Percentiles rank a stretch among this genome's conserved stretches.
Evolutionary conservation across 2,888 invertebrate genomes (phyloP).

Genomic region (Drosophila multiciliata): DNA sequence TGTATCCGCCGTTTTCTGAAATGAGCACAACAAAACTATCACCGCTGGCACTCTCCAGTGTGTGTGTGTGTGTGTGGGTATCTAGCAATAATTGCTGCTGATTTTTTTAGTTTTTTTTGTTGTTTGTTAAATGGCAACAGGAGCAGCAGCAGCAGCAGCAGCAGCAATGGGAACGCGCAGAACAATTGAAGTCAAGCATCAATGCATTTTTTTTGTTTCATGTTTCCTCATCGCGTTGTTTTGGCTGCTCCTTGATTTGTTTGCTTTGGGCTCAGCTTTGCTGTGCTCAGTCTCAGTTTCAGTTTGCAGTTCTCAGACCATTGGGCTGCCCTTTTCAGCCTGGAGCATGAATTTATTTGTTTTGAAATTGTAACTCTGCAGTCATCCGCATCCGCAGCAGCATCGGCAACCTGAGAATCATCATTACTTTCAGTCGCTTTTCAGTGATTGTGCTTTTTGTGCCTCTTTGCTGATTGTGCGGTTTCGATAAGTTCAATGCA

Average conservation of each 20-base stretch:
- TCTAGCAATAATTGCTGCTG: constrained; percentile 68
- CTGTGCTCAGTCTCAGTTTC: constrained; percentile 32
- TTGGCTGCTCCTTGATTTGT: constrained; percentile 76
- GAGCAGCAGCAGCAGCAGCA: constrained; percentile 52
- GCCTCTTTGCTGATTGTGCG: constrained; percentile 71
- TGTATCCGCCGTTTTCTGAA: constrained; percentile 59
- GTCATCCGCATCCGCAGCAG: constrained; percentile 51
- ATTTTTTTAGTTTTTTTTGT: constrained; percentile 38
- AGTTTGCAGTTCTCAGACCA: constrained; percentile 38
- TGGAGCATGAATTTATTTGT: constrained; percentile 78
- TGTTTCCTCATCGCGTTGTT: constrained; percentile 41
- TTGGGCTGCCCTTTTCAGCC: constrained; percentile 78
- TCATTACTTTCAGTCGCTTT: constrained; percentile 48
- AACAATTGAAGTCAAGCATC: constrained; percentile 78
- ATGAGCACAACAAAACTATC: constrained; percentile 56
- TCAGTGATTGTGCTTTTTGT: constrained; percentile 63
- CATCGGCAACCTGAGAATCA: constrained; percentile 47
- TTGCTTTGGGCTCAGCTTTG: constrained; percentile 57
- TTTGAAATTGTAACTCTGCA: constrained; percentile 79
- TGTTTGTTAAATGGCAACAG: constrained; percentile 56
- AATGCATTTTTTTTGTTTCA: constrained; percentile 51
- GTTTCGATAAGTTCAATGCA: constrained; percentile 74
- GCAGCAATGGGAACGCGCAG: constrained; percentile 31
- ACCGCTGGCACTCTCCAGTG: constrained; percentile 31
- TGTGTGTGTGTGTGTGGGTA: constrained; percentile 31